Percentiles rank a stretch among this genome's conserved stretches.
Evolutionary conservation across 2,113 vertebrate species (phyloP).

Genomic region (Lophura nycthemera): DNA sequence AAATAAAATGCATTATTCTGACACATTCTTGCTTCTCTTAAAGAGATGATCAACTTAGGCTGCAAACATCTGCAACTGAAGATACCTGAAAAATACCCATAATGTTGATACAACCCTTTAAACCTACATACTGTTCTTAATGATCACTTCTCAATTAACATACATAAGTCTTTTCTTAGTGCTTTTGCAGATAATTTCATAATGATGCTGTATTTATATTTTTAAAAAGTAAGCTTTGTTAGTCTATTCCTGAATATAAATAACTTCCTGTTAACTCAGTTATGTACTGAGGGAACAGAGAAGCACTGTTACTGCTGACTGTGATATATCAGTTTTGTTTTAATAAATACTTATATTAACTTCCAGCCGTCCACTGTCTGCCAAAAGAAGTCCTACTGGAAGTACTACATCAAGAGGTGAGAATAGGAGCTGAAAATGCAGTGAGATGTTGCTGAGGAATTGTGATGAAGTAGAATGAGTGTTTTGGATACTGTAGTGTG

Average conservation of each 20-base stretch:
- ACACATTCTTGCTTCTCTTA: background rate
- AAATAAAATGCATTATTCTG: background rate
- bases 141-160: background rate
- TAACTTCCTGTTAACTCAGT: background rate
- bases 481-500: background rate
- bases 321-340: background rate
- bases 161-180: background rate
- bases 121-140: background rate
- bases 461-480: background rate
- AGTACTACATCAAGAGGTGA: constrained; percentile 92
- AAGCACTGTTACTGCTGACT: background rate
- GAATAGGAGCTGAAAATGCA: constrained; percentile 10
- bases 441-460: background rate
- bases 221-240: background rate
- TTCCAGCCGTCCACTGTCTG: constrained; percentile 89
- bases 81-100: background rate
- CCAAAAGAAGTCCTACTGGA: constrained; percentile 92
- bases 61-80: background rate
- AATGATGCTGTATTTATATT: background rate
- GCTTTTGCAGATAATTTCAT: background rate
- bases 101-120: background rate
- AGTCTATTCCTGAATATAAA: background rate
- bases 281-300: background rate
- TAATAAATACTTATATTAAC: background rate
- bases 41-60: background rate